Base-by-base conservation (phyloP, 2,888 invertebrate species). In the Orthonychiurus folsomi region DNA sequence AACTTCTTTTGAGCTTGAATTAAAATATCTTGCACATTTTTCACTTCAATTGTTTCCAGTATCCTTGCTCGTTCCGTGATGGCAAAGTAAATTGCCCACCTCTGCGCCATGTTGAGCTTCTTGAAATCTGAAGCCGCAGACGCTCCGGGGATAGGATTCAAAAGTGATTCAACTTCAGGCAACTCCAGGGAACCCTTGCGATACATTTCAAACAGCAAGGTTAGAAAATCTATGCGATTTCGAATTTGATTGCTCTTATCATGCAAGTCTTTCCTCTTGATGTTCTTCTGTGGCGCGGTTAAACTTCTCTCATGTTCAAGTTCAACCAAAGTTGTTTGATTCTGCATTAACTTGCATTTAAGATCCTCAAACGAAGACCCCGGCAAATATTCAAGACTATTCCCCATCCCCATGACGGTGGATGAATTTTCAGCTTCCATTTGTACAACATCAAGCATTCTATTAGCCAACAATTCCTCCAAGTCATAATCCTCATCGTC, bases 11-110 rank as follows among this genome's bases (percentile, higher is more conserved):
- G 66, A 0, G 63, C 68, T 9, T 84, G 78, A 80, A 80, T 2
- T 79, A 78, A 27, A 82, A 75, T 62, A 83, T 83, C 15, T 79
- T 80, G 53, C 81, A 75, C 64, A 82, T 81, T 1, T 77, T 76
- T 65, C 67, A 74, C 9, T 65, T 59, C 20, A 50, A 53, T 24
- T 66, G 69, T 71, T 75, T 76, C 15, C 64, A 60, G 18, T 28
- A 55, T 52, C 73, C 73, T n/a, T 67, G 62, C 56, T 58, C 48
- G 59, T 65, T 67, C 63, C 74, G 63, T 56, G 37, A 66, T 24
- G 28, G 53, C 26, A 56, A 69, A 64, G 59, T 67, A 73, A n/a
- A 73, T 25, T 2, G 66, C 63, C 65, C 70, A 69, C 60, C 65
- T 62, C 55, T 63, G 64, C 23, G 21, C 57, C 58, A 67, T 18